Evolutionary conservation across 2,888 invertebrate species (phyloP).

Genomic region (Erebia palarica): DNA sequence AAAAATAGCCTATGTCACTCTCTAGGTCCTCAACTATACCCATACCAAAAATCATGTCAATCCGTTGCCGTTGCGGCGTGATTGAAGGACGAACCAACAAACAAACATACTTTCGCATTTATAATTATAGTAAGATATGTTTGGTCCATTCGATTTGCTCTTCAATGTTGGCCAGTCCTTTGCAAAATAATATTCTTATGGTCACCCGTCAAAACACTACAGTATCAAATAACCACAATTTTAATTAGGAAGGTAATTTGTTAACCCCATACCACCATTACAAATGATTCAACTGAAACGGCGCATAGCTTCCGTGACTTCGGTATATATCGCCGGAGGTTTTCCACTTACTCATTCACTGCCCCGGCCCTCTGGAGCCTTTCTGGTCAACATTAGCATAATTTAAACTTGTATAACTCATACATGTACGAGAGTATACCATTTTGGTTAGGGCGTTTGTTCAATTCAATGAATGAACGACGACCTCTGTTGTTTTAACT

Average conservation of each 20-base stretch:
- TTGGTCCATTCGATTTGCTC: no score
- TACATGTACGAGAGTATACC: not conserved
- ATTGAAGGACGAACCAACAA: no score
- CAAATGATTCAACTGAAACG: slow-evolving; percentile 26
- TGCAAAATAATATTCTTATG: not conserved
- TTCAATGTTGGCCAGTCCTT: not conserved
- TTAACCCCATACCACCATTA: slow-evolving; percentile 19
- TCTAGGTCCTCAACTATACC: no score
- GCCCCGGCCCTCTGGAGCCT: slow-evolving; percentile 38
- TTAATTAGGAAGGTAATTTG: slow-evolving; percentile 11
- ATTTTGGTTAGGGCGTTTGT: not conserved
- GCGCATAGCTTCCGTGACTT: slow-evolving; percentile 48
- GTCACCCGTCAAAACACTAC: not conserved
- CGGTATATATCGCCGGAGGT: slow-evolving; percentile 45
- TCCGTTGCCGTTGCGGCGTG: no score
- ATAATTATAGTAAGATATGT: no score
- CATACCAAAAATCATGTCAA: no score
- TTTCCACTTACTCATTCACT: slow-evolving; percentile 46
- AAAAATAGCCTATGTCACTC: no score
- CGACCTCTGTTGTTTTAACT: no score
- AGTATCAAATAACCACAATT: slow-evolving; percentile 3
- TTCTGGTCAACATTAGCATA: slow-evolving; percentile 28
- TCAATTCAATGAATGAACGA: no score
- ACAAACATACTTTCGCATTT: no score
- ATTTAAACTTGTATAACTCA: slow-evolving; percentile 22